Percentiles rank a stretch among this genome's conserved stretches.
Evolutionary conservation across 2,797 vertebrate genomes (phyloP).

Genomic region (Danio tinwini): DNA sequence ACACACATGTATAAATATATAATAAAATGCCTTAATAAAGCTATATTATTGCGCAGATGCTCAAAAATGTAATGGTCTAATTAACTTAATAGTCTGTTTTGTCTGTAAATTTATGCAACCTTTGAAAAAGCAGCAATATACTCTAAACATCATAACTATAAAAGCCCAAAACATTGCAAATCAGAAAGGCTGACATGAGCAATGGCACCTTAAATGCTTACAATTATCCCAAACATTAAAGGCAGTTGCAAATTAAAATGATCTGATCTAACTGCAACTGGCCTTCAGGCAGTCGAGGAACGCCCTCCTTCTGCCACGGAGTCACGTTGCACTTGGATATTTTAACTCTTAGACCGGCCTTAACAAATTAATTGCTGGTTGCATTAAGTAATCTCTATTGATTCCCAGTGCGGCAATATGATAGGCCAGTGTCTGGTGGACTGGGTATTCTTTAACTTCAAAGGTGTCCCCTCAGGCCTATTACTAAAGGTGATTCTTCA

Average conservation of each 20-base stretch:
- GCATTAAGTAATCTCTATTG: slow-evolving; percentile 71
- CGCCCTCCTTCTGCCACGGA: slow-evolving; percentile 33
- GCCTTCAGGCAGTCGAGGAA: slow-evolving; percentile 13
- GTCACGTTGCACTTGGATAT: slow-evolving; percentile 43
- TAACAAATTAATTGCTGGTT: slow-evolving; percentile 69
- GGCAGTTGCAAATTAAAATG: neutral
- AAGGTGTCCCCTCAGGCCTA: slow-evolving; percentile 69
- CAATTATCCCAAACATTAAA: neutral
- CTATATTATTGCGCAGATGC: neutral
- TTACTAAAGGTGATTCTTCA: slow-evolving; percentile 73
- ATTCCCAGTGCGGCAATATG: slow-evolving; percentile 66
- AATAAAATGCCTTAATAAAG: neutral
- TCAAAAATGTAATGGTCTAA: slow-evolving; percentile 1
- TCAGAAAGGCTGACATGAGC: neutral
- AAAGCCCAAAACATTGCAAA: slow-evolving; percentile 8
- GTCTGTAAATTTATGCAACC: neutral
- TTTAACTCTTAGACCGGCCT: slow-evolving; percentile 59
- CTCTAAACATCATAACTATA: neutral
- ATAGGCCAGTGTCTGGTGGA: slow-evolving; percentile 69
- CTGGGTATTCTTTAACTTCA: slow-evolving; percentile 68
- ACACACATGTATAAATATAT: too few relatives aligned
- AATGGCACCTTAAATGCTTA: neutral
- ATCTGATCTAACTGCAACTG: slow-evolving; percentile 2
- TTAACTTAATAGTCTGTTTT: neutral
- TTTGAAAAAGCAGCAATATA: slow-evolving; percentile 3